These are phyloP conservation scores for Frieseomelitta varia DNA, from an alignment of 1,140 invertebrate species.

Conservation along the genomic window DNA sequence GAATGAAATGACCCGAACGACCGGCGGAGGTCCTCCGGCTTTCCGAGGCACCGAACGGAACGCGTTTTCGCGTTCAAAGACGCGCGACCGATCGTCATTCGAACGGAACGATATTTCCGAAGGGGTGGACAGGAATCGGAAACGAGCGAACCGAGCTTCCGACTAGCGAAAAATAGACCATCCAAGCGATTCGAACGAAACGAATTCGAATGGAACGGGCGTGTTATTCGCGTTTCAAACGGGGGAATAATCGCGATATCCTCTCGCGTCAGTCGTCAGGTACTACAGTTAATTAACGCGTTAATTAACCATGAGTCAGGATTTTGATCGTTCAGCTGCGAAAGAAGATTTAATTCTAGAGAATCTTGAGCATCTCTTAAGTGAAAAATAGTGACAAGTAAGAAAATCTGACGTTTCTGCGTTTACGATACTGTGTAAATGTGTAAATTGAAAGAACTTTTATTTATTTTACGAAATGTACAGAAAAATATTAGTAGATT, in stretches of 20 bases:
- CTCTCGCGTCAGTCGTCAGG: slow-evolving; percentile 28
- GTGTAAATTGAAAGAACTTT: background rate
- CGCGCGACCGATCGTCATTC: slow-evolving; percentile 30
- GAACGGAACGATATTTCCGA: slow-evolving; percentile 27
- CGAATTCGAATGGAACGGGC: slow-evolving; percentile 42
- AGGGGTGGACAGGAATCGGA: slow-evolving; percentile 15
- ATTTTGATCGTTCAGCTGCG: background rate
- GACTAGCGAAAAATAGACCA: slow-evolving; percentile 34
- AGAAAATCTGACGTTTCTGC: background rate
- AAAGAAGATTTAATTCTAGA: background rate
- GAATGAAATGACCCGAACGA: background rate
- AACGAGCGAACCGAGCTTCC: slow-evolving; percentile 17
- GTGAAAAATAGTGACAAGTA: background rate
- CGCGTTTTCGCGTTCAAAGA: slow-evolving; percentile 33
- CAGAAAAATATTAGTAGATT: background rate
- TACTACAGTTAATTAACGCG: background rate
- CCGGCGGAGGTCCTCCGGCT: background rate
- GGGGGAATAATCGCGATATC: slow-evolving; percentile 54
- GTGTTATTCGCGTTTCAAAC: slow-evolving; percentile 61
- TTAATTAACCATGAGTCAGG: background rate
- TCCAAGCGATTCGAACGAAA: slow-evolving; percentile 21
- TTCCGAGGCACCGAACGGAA: background rate
- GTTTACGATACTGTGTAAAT: background rate
- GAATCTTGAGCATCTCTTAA: too few relatives aligned
- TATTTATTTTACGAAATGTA: background rate